Evolutionary conservation across 2,888 invertebrate genomes (phyloP).

Genomic region (Metallyticus violacea): DNA sequence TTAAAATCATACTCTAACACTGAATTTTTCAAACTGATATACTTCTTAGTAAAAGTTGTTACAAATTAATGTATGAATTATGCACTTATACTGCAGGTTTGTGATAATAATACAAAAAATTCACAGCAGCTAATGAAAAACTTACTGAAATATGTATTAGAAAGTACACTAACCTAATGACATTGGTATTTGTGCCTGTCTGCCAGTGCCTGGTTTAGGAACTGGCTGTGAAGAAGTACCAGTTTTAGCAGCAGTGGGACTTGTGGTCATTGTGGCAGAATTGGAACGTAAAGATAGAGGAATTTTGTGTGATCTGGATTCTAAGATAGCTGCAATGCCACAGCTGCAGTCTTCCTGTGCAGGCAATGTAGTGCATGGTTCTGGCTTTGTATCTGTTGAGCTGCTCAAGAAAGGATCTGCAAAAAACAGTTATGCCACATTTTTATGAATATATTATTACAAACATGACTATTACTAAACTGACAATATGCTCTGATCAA

Average conservation of each 20-base stretch:
- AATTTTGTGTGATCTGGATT: slow-evolving; percentile 50
- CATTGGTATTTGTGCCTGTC: background rate
- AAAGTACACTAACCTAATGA: slow-evolving; percentile 3
- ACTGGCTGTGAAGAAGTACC: background rate
- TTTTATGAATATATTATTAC: too few relatives aligned
- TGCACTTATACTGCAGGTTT: too few relatives aligned
- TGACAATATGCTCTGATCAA: too few relatives aligned
- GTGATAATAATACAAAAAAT: too few relatives aligned
- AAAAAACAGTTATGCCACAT: slow-evolving; percentile 35
- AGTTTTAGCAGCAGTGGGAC: background rate
- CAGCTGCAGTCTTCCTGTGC: slow-evolving; percentile 64
- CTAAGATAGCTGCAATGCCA: slow-evolving; percentile 62
- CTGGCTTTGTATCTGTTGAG: slow-evolving; percentile 15
- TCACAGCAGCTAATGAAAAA: too few relatives aligned
- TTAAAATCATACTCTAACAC: too few relatives aligned
- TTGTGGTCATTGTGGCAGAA: background rate
- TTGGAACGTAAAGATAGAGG: slow-evolving; percentile 13
- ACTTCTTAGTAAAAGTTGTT: too few relatives aligned
- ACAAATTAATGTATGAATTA: too few relatives aligned
- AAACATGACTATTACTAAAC: too few relatives aligned
- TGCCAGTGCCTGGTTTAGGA: slow-evolving; percentile 8
- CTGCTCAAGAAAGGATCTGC: slow-evolving; percentile 58
- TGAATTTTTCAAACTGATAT: too few relatives aligned
- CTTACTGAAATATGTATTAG: too few relatives aligned
- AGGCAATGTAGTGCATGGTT: slow-evolving; percentile 21